Percentiles rank a stretch among this genome's conserved stretches.
Evolutionary conservation across 2,113 vertebrate species (phyloP).

Genomic region (Cervus canadensis): DNA sequence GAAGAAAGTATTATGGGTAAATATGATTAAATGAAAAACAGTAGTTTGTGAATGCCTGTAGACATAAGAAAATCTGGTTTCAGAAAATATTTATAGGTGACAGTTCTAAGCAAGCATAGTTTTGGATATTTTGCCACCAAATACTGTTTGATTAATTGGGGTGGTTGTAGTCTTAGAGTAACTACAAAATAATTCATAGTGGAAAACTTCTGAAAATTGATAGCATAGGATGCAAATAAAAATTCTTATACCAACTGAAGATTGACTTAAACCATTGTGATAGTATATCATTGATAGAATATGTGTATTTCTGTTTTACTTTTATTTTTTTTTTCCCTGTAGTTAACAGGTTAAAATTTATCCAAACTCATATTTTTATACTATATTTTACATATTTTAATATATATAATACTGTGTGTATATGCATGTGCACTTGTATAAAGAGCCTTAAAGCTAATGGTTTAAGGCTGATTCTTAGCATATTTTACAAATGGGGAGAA

Average conservation of each 20-base stretch:
- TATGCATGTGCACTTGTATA: neutral
- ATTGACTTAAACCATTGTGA: neutral
- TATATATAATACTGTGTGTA: neutral
- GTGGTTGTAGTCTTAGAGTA: neutral
- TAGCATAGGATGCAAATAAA: neutral
- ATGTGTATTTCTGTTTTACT: neutral
- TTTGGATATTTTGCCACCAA: neutral
- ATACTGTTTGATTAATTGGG: neutral
- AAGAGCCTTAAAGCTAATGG: neutral
- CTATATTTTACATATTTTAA: neutral
- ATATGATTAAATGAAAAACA: neutral
- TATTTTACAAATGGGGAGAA: neutral
- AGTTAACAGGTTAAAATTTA: neutral
- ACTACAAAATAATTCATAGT: neutral
- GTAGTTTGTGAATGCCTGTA: neutral
- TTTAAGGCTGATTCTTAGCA: neutral
- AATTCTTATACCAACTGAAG: neutral
- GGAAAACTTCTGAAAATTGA: neutral
- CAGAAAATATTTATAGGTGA: neutral
- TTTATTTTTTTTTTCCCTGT: neutral
- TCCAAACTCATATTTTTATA: neutral
- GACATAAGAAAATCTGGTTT: constrained; percentile 20
- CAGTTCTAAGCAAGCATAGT: neutral
- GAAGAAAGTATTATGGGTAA: neutral
- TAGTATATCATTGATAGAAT: neutral